phyloP scores from a whole-genome alignment of 2,888 invertebrate species.

The Brenthis ino region DNA sequence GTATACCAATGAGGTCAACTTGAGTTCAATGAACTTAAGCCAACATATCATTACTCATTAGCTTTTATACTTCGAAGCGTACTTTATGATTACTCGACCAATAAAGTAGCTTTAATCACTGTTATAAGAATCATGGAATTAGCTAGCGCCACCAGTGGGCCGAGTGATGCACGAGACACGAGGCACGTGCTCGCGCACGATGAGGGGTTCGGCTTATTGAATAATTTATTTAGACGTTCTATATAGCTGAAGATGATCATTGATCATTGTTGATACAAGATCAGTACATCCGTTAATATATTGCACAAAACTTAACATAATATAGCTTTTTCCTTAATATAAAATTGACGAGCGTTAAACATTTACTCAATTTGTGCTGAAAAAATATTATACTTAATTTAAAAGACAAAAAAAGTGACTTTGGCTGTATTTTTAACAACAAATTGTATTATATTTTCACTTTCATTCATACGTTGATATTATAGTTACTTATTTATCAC shows the following conservation, averaged over 20 bases:
- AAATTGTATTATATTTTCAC: too few species aligned
- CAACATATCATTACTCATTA: slow-evolving; percentile 50
- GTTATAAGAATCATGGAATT: slow-evolving; percentile 40
- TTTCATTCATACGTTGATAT: slow-evolving; percentile 1
- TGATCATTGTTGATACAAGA: background rate
- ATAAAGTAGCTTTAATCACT: slow-evolving; percentile 35
- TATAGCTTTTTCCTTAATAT: too few species aligned
- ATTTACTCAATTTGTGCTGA: too few species aligned
- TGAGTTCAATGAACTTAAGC: slow-evolving; percentile 65
- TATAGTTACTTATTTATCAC: slow-evolving; percentile 9
- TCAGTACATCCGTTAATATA: background rate
- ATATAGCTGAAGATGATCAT: slow-evolving; percentile 11
- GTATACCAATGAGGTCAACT: slow-evolving; percentile 49
- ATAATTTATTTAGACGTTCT: slow-evolving; percentile 37
- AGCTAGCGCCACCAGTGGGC: slow-evolving; percentile 39
- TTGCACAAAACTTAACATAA: background rate
- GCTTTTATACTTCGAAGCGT: slow-evolving; percentile 38
- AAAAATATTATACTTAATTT: too few species aligned
- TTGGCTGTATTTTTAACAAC: too few species aligned
- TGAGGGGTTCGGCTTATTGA: slow-evolving; percentile 34
- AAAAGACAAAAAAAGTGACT: too few species aligned
- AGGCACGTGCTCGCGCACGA: slow-evolving; percentile 43
- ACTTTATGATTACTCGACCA: slow-evolving; percentile 45
- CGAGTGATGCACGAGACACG: slow-evolving; percentile 26
- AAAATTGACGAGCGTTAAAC: too few species aligned